Base-by-base conservation (phyloP, 2,888 invertebrate genomes). In the Gryllus longicercus region DNA sequence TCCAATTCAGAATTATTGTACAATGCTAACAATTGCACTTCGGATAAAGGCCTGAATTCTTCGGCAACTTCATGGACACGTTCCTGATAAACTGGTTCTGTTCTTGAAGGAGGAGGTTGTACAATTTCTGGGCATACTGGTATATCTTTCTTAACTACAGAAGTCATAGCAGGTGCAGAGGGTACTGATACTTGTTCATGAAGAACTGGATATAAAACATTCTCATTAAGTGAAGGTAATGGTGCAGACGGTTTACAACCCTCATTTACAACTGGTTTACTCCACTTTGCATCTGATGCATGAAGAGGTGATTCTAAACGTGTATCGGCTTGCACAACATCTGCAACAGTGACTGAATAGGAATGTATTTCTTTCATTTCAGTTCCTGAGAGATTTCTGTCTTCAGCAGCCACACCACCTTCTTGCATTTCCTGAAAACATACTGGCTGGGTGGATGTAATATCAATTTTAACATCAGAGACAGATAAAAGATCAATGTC, bases 1-100 rank as follows among this genome's bases (percentile, higher is more conserved):
- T 90, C 89, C 38, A 94, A 86, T 84, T 93, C 92, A 77, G 88
- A 87, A 85, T 95, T 95, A 81, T 89, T 88, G 84, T 94, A 95
- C n/a, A 94, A 87, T 11, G 91, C 88, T 74, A 89, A 87, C 25
- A 94, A 86, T 85, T 94, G 92, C 63, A 88, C 87, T 78, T 90
- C 90, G 0, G 91, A 92, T 81, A 93, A 91, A 0, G 93, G 92
- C 82, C 88, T 88, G 0, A 89, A 82, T 63, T 84, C 84, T 80
- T 84, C 84, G 51, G 12, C 77, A 23, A 51, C 18, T 51, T 51
- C 51, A 77, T 21, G 50, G 14, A 75, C 4, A 74, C 10, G 79
- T n/a, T 50, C 76, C 50, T 23, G 23, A 74, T 80, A 81, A 79
- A 50, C 77, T 79, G 12, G 8, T 10, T 21, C 14, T 79, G 21